Conservation (phyloP, 1,140 invertebrate genomes). For the Panagrolaimus sp. region DNA sequence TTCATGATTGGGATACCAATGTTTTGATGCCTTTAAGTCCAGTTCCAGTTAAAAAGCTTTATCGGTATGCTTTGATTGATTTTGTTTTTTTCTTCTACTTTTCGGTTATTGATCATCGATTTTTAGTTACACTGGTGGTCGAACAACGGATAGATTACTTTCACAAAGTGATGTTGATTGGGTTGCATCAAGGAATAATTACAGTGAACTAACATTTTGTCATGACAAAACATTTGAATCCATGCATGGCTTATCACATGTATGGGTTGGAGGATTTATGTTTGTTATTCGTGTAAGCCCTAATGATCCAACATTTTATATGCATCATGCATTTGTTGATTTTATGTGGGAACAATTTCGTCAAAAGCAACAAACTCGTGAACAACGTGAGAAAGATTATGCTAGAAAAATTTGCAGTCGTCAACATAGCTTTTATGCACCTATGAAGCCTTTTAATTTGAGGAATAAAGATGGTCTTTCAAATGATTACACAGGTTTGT, state of each 20-base stretch:
- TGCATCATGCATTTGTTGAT: constrained; percentile 59
- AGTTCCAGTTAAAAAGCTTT: constrained; percentile 54
- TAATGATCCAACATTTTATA: constrained; percentile 51
- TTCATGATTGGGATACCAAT: constrained; percentile 55
- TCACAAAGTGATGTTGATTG: constrained; percentile 50
- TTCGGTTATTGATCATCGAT: constrained; percentile 4
- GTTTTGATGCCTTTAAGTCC: constrained; percentile 56
- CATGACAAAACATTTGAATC: constrained; percentile 59
- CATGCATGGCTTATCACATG: constrained; percentile 55
- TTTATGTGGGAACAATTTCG: constrained; percentile 59
- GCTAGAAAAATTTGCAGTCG: constrained; percentile 52
- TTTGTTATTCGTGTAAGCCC: constrained; percentile 54
- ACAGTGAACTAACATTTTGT: constrained; percentile 54
- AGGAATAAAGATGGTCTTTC: constrained; percentile 52
- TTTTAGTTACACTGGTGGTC: constrained; percentile 48
- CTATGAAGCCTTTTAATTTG: constrained; percentile 56
- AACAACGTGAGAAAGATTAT: constrained; percentile 51
- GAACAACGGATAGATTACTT: constrained; percentile 50
- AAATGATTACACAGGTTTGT: constrained; percentile 55
- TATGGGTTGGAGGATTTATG: constrained; percentile 58
- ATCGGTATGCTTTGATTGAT: constrained; percentile 35
- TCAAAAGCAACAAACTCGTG: constrained; percentile 46
- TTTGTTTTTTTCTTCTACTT: neutral
- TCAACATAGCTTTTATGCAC: constrained; percentile 45
- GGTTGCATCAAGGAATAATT: constrained; percentile 48